Percentiles rank a stretch among this genome's conserved stretches.
phyloP scores from a whole-genome alignment of 23 tunicate species.

The Styela clava region DNA sequence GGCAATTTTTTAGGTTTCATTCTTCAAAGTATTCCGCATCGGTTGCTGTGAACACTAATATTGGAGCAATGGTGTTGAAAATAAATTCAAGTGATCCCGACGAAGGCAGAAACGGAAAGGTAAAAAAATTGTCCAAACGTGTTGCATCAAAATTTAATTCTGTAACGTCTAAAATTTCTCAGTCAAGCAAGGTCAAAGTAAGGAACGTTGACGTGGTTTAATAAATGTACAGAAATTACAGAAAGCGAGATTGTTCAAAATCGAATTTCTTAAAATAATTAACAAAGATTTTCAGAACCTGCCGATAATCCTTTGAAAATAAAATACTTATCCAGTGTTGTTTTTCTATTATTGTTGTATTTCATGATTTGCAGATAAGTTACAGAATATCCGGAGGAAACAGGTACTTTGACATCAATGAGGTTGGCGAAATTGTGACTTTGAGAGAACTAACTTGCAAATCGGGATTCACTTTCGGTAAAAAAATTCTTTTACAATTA shows the following conservation, averaged over 20 bases:
- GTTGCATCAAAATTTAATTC: no score
- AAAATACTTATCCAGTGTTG: no score
- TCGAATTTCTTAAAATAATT: no score
- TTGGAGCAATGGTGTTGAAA: conserved; percentile 37
- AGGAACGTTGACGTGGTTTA: no score
- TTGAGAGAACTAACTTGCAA: background rate
- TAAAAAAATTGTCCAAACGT: conserved; percentile 30
- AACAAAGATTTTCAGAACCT: no score
- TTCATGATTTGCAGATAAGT: background rate
- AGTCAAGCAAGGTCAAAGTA: no score
- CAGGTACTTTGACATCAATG: conserved; percentile 11
- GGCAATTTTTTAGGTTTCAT: background rate
- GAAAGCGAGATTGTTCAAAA: no score
- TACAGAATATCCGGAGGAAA: conserved; percentile 13
- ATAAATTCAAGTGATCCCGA: conserved; percentile 54
- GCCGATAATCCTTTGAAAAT: no score
- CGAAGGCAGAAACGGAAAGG: conserved; percentile 48
- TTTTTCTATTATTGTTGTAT: no score
- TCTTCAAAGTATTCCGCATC: background rate
- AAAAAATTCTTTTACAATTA: no score
- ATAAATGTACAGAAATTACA: no score
- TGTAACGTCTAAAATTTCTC: no score
- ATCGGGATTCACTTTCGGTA: background rate
- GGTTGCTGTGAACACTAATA: background rate
- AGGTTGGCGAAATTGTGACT: background rate